A percentile compares a stretch with the other conserved stretches of the same genome.
phyloP scores from a whole-genome alignment of 1,140 invertebrate species.

The Aphelinus certus region DNA sequence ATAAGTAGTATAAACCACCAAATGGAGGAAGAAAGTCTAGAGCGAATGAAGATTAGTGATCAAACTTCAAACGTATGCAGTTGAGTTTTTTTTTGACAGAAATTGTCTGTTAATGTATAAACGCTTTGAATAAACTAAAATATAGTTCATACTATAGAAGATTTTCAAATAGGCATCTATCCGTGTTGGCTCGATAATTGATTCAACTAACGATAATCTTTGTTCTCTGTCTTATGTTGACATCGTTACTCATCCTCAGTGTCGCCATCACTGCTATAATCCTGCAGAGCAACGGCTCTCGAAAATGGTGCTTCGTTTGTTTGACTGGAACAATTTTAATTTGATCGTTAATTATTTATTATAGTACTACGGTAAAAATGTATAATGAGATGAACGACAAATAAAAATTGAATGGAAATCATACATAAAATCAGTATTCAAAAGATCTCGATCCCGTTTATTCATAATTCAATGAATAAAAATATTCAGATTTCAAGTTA shows the following conservation, averaged over 20 bases:
- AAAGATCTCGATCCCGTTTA: neutral
- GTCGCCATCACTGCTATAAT: conserved; percentile 90
- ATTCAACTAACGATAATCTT: conserved; percentile 19
- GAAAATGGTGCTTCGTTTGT: conserved; percentile 82
- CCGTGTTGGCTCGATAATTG: conserved; percentile 23
- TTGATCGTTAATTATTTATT: conserved; percentile 18
- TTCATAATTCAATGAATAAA: conserved; percentile 19
- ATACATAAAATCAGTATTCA: neutral
- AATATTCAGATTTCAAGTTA: no score
- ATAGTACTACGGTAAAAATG: no score
- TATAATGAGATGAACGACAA: no score
- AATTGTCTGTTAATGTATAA: no score
- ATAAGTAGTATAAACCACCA: no score
- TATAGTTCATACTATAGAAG: neutral
- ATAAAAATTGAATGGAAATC: no score
- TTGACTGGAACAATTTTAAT: conserved; percentile 71
- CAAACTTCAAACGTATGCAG: no score
- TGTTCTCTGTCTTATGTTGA: conserved; percentile 3
- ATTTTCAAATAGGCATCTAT: conserved; percentile 29
- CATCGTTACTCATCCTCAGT: conserved; percentile 82
- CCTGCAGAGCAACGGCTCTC: conserved; percentile 72
- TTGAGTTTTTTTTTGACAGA: no score
- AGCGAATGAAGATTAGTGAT: no score
- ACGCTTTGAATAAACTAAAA: neutral
- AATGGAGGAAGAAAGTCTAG: no score